These are phyloP conservation scores for Zaprionus nigranus DNA, from an alignment of 1,140 invertebrate species.

Conservation along the genomic window DNA sequence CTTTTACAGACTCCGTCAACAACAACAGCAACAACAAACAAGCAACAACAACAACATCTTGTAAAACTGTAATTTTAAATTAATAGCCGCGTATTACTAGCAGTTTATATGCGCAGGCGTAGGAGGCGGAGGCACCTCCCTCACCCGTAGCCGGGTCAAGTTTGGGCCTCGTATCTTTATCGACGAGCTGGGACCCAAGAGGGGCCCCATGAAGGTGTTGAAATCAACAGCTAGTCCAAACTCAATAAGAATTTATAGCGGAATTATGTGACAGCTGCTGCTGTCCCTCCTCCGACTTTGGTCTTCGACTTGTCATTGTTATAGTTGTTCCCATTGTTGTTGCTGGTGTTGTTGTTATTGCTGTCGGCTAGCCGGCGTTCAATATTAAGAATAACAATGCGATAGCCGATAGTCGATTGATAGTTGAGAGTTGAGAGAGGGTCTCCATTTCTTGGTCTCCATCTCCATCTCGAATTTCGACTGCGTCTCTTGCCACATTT, in stretches of 20 bases:
- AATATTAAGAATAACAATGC: constrained; percentile 48
- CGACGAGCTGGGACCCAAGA: constrained; percentile 16
- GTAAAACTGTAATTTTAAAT: constrained; percentile 83
- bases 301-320: constrained; percentile 11
- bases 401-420: constrained; percentile 28
- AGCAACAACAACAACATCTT: constrained; percentile 45
- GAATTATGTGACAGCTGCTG: constrained; percentile 82
- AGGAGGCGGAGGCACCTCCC: constrained; percentile 56
- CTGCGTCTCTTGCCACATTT: constrained; percentile 71
- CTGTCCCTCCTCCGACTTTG: constrained; percentile 29
- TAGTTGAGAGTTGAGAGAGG: constrained; percentile 26
- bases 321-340: constrained; percentile 11
- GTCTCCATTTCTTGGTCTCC: constrained; percentile 33
- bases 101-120: constrained; percentile 80
- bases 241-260: constrained; percentile 83
- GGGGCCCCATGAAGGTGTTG: constrained; percentile 72
- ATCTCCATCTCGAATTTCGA: constrained; percentile 31
- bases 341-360: constrained; percentile 23
- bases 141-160: constrained; percentile 7
- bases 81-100: constrained; percentile 82
- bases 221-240: constrained; percentile 83
- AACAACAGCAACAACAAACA: constrained; percentile 7
- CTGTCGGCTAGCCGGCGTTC: constrained; percentile 45
- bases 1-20: constrained; percentile 24
- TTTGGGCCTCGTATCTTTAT: constrained; percentile 7